A percentile compares a stretch with the other conserved stretches of the same genome.
These are phyloP conservation scores for Arctopsyche grandis DNA, from an alignment of 1,140 invertebrate species.

Conservation along the genomic window DNA sequence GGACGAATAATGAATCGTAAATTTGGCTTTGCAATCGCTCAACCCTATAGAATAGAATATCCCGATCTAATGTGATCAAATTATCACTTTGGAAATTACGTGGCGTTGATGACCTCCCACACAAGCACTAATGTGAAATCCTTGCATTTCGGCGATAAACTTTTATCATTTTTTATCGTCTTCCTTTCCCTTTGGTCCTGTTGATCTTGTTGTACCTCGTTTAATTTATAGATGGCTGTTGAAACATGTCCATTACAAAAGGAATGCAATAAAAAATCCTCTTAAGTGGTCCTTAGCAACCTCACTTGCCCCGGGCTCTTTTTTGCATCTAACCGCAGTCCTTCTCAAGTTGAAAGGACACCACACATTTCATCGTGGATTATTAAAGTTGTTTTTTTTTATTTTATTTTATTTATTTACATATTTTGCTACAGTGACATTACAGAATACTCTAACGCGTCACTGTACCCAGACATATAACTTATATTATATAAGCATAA, in stretches of 20 bases:
- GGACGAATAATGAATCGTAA: constrained; percentile 28
- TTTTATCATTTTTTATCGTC: constrained; percentile 21
- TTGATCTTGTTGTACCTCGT: constrained; percentile 34
- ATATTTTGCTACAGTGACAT: too few relatives aligned
- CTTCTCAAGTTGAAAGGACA: constrained; percentile 4
- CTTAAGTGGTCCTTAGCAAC: constrained; percentile 44
- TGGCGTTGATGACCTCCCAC: not conserved
- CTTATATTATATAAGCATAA: too few relatives aligned
- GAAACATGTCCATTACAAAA: constrained; percentile 45
- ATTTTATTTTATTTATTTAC: too few relatives aligned
- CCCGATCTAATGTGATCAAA: too few relatives aligned
- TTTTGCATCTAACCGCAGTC: constrained; percentile 33
- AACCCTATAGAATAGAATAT: not conserved
- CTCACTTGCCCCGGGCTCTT: constrained; percentile 35
- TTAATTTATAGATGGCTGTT: constrained; percentile 39
- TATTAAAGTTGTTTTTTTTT: too few relatives aligned
- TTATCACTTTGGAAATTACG: too few relatives aligned
- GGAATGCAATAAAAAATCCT: constrained; percentile 40
- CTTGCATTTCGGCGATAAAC: constrained; percentile 13
- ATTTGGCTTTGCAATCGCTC: not conserved
- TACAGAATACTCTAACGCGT: too few relatives aligned
- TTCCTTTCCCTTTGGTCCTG: not conserved
- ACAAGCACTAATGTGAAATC: constrained; percentile 19
- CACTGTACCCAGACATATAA: too few relatives aligned
- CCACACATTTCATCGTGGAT: too few relatives aligned